phyloP scores from a whole-genome alignment of 2,113 vertebrate species.

The Embiotoca jacksoni region DNA sequence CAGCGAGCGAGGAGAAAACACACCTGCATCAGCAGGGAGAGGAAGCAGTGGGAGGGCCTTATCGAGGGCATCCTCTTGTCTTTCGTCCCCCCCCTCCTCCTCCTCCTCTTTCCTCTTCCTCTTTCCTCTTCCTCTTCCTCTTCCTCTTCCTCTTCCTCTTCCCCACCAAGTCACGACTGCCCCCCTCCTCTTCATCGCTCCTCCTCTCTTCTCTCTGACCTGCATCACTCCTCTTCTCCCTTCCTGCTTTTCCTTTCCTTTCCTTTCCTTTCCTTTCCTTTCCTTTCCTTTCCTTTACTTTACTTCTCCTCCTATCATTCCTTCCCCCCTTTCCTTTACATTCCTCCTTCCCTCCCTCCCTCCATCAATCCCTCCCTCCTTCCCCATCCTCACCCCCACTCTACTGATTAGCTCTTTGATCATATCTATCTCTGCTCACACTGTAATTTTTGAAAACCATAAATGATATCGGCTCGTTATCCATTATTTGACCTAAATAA shows the following conservation, averaged over 20 bases:
- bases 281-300: not conserved
- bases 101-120: conserved; percentile 16
- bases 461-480: conserved; percentile 39
- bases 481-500: conserved; percentile 54
- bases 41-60: conserved; percentile 56
- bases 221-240: conserved; percentile 28
- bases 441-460: conserved; percentile 42
- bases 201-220: conserved; percentile 25
- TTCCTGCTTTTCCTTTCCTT: not conserved
- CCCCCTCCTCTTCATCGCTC: not conserved
- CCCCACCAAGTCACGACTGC: conserved; percentile 51
- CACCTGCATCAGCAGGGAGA: conserved; percentile 62
- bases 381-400: conserved; percentile 19
- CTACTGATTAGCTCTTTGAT: conserved; percentile 51
- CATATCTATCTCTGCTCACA: conserved; percentile 1
- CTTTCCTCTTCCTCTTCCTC: not conserved
- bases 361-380: not conserved
- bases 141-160: not conserved
- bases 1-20: conserved; percentile 42
- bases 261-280: not conserved
- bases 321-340: not conserved
- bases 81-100: conserved; percentile 2
- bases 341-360: not conserved
- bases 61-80: conserved; percentile 58
- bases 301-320: not conserved